These are phyloP conservation scores for Tachina fera DNA, from an alignment of 2,888 invertebrate species.

Conservation along the genomic window DNA sequence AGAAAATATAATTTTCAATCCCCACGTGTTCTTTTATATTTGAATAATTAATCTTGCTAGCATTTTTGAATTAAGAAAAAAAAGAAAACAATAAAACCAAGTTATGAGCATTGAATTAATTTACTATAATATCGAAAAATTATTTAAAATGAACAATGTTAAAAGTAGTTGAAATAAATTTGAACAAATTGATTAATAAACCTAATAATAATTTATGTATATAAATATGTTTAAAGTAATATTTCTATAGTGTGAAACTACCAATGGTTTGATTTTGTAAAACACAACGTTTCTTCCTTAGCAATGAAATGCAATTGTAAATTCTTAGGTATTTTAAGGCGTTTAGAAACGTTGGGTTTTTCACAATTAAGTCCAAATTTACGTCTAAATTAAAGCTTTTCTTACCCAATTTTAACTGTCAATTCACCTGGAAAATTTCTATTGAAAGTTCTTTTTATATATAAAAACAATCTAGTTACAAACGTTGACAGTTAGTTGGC, in stretches of 20 bases:
- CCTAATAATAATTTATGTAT: not conserved
- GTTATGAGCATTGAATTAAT: not conserved
- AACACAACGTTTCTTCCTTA: not conserved
- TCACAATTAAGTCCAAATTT: not conserved
- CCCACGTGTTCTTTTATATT: not conserved
- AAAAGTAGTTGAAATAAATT: conserved; percentile 12
- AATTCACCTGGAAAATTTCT: no score
- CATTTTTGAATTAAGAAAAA: not conserved
- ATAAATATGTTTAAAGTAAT: not conserved
- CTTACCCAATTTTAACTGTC: no score
- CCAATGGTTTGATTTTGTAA: conserved; percentile 7
- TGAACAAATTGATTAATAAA: not conserved
- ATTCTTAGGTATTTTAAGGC: no score
- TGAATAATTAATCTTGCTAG: conserved; percentile 1
- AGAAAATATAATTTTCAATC: conserved; percentile 47
- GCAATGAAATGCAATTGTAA: not conserved
- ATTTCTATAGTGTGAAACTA: conserved; percentile 17
- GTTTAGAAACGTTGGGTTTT: not conserved
- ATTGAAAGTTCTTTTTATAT: no score
- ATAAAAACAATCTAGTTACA: no score
- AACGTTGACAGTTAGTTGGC: no score
- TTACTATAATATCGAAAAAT: not conserved
- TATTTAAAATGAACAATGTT: conserved; percentile 8
- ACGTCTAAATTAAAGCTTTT: not conserved
- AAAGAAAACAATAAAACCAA: no score